Evolutionary conservation across 2,797 vertebrate genomes (phyloP), one percentile per base, ranked within the genome.

Genomic region (Sylvilagus floridanus): DNA sequence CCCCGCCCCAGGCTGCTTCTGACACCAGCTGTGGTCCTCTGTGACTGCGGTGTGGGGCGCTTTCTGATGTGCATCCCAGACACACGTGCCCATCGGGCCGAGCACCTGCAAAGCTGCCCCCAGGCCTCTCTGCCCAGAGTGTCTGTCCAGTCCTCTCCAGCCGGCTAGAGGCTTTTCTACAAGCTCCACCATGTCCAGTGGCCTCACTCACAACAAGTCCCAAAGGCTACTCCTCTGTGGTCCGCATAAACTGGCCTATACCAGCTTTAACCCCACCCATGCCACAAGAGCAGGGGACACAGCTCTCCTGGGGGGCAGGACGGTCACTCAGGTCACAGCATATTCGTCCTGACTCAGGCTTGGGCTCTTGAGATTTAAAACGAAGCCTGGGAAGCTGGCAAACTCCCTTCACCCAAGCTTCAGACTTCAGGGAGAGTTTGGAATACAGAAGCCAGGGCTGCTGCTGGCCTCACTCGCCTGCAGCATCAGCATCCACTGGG

Each of bases 211-310:
- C 76, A 65, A n/a, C 37, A 77, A 72, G 35, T 37, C 32, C 37
- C 57, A 78, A 16, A 50, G 0, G 2, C 14, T 26, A 50, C 32
- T 83, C 63, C 47, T 54, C 12, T 21, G 8, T 24, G 9, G 19
- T 24, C 54, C 47, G 75, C 10, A 0, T 5, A 28, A 50, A 72
- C 63, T 4, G 14, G 35, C 17, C 57, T 37, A 37, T 12, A 7
- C 35, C 1, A 7, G 7, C 37, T 26, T 35, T n/a, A 82, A 2
- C 7, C n/a, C 50, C 65, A 69, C 0, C 3, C 0, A 1, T n/a
- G 26, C 50, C 54, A 1, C 4, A 14, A 13, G 35, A 90, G 24
- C 37, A 2, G 30, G 37, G 30, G 60, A 54, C 16, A 3, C 30
- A 4, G 26, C 19, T 87, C 63, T 84, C 62, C 50, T 83, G 62